Conservation (phyloP, 2,113 vertebrate species). For the Limnothrissa miodon region DNA sequence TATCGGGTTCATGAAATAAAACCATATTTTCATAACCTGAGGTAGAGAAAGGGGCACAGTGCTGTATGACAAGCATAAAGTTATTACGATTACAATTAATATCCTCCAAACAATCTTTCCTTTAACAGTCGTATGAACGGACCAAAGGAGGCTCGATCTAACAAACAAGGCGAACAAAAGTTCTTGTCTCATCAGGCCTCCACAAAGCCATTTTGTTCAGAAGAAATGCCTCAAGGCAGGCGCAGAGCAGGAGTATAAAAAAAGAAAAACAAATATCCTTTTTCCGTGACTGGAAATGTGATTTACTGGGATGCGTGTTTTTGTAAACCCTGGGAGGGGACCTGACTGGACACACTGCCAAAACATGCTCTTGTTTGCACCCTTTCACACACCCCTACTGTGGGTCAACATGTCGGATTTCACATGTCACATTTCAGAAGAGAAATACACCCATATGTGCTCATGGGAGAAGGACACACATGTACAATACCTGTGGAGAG, state of each 20-base stretch:
- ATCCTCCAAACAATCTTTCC: neutral
- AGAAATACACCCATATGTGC: neutral
- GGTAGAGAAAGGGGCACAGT: neutral
- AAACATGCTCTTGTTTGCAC: neutral
- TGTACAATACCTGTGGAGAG: neutral
- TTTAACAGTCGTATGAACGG: neutral
- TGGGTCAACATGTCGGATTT: neutral
- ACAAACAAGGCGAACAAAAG: neutral
- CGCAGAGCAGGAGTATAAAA: conserved; percentile 7
- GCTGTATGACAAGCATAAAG: neutral
- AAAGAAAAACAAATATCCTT: conserved; percentile 40
- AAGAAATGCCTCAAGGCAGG: conserved; percentile 10
- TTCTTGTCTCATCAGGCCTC: neutral
- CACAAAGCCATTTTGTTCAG: conserved; percentile 1
- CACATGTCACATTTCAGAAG: neutral
- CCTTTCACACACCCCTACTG: neutral
- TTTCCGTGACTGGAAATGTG: conserved; percentile 50
- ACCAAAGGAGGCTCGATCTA: neutral
- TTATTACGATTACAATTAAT: neutral
- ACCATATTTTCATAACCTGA: neutral
- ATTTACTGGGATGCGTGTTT: conserved; percentile 42
- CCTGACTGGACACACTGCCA: neutral
- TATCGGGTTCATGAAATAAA: neutral
- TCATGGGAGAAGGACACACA: neutral
- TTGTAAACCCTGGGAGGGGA: conserved; percentile 30